phyloP scores from a whole-genome alignment of 2,888 invertebrate species.

The Salticus scenicus region DNA sequence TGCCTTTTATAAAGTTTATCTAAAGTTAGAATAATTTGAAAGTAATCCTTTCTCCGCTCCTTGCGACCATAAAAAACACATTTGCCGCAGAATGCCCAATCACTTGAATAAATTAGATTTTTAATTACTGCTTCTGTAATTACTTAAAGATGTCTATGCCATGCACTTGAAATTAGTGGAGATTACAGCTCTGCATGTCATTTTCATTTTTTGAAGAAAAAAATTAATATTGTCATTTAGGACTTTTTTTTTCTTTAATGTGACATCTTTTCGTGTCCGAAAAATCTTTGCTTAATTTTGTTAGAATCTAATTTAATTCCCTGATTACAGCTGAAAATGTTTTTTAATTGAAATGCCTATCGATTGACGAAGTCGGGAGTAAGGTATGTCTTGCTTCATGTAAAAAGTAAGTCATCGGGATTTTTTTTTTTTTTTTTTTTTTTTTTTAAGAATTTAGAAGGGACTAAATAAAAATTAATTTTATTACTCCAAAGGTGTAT shows the following conservation, averaged over 20 bases:
- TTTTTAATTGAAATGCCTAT: neutral
- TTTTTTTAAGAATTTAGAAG: no score
- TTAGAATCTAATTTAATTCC: constrained; percentile 66
- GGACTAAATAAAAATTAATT: neutral
- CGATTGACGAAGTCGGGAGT: neutral
- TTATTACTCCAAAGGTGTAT: neutral
- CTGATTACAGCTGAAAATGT: constrained; percentile 39
- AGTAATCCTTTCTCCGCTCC: neutral
- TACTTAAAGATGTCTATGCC: neutral
- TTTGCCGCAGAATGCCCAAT: neutral
- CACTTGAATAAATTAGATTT: constrained; percentile 15
- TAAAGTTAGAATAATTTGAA: neutral
- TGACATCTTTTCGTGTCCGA: constrained; percentile 1
- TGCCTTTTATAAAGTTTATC: neutral
- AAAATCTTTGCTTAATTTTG: constrained; percentile 58
- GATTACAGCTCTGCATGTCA: neutral
- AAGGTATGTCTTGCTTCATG: neutral
- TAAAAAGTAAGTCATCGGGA: constrained; percentile 14
- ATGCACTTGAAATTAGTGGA: neutral
- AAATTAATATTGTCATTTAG: neutral
- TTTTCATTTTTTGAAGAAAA: neutral
- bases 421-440: no score
- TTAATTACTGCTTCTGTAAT: constrained; percentile 11
- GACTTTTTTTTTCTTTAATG: neutral
- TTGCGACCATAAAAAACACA: neutral